A percentile compares a stretch with the other conserved stretches of the same genome.
Conservation (phyloP, 2,797 vertebrate genomes). For the Lophotriccus pileatus region DNA sequence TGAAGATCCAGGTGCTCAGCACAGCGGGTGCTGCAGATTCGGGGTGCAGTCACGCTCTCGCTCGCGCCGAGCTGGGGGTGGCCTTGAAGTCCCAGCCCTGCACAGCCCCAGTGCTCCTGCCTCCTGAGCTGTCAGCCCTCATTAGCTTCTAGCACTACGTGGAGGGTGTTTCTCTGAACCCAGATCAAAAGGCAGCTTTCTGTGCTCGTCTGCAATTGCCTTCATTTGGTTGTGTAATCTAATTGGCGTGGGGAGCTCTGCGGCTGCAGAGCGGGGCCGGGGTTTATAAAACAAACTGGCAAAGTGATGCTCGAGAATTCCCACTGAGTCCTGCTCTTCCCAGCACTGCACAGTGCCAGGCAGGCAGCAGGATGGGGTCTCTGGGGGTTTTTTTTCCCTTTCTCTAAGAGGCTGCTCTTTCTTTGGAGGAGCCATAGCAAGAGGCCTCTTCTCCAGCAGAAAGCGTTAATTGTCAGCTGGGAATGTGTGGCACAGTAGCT, state of each 20-base stretch:
- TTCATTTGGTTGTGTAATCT: background rate
- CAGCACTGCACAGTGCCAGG: background rate
- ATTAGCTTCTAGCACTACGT: background rate
- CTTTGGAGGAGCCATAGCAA: background rate
- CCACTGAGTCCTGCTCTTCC: background rate
- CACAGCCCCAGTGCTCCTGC: background rate
- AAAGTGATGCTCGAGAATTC: background rate
- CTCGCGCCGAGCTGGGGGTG: background rate
- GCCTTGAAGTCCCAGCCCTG: slow-evolving; percentile 6
- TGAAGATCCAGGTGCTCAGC: background rate
- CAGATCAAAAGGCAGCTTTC: background rate
- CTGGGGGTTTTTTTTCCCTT: background rate
- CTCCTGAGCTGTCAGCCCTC: background rate
- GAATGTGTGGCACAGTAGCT: background rate
- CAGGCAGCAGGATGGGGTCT: background rate
- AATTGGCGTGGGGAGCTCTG: background rate
- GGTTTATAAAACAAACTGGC: background rate
- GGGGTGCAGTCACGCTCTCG: background rate
- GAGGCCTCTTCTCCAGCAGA: background rate
- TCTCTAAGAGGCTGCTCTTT: background rate
- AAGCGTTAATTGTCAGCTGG: background rate
- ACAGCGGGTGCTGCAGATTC: background rate
- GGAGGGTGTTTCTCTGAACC: background rate
- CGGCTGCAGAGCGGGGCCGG: background rate
- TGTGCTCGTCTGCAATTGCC: background rate